Percentiles rank a stretch among this genome's conserved stretches.
Conservation (phyloP, 1,140 invertebrate genomes). For the Sycophila sp. region DNA sequence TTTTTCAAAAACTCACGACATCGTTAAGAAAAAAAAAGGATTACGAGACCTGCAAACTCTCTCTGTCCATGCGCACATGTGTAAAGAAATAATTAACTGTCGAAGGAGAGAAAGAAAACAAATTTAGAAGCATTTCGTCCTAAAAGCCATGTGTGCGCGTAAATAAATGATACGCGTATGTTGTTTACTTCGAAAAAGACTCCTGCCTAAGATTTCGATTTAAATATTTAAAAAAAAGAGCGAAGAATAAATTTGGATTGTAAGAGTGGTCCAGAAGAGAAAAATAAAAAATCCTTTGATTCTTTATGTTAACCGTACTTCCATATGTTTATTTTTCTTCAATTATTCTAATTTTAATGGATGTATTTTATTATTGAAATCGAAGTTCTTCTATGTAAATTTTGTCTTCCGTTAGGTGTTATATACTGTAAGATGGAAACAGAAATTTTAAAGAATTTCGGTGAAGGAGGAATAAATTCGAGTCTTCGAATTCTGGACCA, state of each 20-base stretch:
- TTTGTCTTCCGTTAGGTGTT: constrained; percentile 27
- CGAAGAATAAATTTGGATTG: constrained; percentile 11
- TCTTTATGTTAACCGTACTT: too few species aligned
- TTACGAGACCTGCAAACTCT: constrained; percentile 28
- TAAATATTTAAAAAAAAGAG: constrained; percentile 21
- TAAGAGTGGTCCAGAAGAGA: constrained; percentile 35
- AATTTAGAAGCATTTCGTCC: constrained; percentile 30
- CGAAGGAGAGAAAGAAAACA: not conserved
- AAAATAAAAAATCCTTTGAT: too few species aligned
- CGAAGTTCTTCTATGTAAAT: constrained; percentile 37
- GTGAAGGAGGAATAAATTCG: not conserved
- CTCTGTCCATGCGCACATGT: constrained; percentile 26
- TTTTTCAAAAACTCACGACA: constrained; percentile 37
- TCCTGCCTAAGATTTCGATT: constrained; percentile 37
- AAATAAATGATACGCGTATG: constrained; percentile 19
- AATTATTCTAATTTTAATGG: constrained; percentile 4
- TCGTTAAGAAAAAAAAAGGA: constrained; percentile 11
- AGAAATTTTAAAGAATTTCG: constrained; percentile 17
- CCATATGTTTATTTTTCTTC: not conserved
- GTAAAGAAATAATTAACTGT: constrained; percentile 13
- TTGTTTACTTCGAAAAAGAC: constrained; percentile 35
- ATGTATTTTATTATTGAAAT: constrained; percentile 28
- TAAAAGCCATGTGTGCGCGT: constrained; percentile 11
- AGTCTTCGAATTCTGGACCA: constrained; percentile 44
- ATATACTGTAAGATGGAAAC: constrained; percentile 7